Evolutionary conservation across 2,888 invertebrate species (phyloP).

Genomic region (Abrostola tripartita): DNA sequence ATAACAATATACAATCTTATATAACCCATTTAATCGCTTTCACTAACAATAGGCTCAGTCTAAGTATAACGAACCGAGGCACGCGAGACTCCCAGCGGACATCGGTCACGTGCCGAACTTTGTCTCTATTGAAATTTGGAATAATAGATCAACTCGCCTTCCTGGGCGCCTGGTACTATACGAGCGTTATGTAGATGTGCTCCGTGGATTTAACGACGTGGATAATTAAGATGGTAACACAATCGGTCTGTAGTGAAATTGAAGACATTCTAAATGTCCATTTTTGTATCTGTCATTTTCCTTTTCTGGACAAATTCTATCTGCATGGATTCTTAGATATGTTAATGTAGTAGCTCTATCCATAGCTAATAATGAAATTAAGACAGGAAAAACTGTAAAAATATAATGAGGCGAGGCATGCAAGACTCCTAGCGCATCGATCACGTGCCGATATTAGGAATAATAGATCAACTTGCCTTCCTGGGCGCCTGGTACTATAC

Average conservation of each 20-base stretch:
- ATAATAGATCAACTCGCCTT: constrained; percentile 48
- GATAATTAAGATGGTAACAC: too few relatives aligned
- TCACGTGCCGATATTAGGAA: too few relatives aligned
- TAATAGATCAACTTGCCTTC: too few relatives aligned
- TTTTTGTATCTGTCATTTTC: too few relatives aligned
- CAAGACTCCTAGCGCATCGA: too few relatives aligned
- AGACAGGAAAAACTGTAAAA: too few relatives aligned
- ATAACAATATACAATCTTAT: too few relatives aligned
- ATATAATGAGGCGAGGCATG: too few relatives aligned
- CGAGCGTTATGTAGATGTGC: neutral
- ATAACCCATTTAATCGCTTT: constrained; percentile 20
- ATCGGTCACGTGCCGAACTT: constrained; percentile 52
- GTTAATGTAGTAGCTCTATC: too few relatives aligned
- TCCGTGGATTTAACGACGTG: neutral
- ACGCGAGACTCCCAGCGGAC: constrained; percentile 40
- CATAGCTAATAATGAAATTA: too few relatives aligned
- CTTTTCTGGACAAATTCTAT: constrained; percentile 5
- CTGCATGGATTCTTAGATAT: neutral
- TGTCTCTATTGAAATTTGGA: constrained; percentile 53
- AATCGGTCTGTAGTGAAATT: too few relatives aligned
- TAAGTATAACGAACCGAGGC: constrained; percentile 22
- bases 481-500: too few relatives aligned
- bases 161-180: constrained; percentile 43
- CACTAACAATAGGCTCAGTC: constrained; percentile 11
- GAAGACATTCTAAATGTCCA: constrained; percentile 21